Evolutionary conservation across 2,888 invertebrate genomes (phyloP).

Genomic region (Parasteatoda lunata): DNA sequence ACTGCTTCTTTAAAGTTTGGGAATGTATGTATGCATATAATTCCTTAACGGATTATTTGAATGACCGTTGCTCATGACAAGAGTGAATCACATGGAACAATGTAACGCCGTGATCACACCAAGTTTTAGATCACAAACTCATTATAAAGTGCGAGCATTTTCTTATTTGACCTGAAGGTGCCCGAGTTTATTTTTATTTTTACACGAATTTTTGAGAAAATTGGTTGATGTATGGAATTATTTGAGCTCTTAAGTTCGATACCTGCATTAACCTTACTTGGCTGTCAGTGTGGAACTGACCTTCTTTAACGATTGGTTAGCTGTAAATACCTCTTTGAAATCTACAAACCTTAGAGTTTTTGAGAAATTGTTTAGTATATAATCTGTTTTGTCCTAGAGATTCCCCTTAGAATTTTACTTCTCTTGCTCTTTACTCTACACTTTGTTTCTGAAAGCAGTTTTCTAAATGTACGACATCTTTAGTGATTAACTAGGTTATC

Average conservation of each 20-base stretch:
- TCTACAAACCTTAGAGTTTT: constrained; percentile 54
- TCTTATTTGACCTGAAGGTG: not conserved
- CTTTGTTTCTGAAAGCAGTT: constrained; percentile 47
- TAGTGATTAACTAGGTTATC: constrained; percentile 63
- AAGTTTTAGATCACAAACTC: too few species aligned
- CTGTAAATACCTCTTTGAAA: constrained; percentile 57
- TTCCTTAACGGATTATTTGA: too few species aligned
- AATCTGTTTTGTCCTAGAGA: constrained; percentile 61
- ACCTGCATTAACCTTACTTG: constrained; percentile 15
- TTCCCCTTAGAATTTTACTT: constrained; percentile 65
- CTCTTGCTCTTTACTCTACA: constrained; percentile 48
- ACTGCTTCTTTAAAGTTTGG: too few species aligned
- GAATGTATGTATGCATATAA: too few species aligned
- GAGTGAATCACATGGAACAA: too few species aligned
- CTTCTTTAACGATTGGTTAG: constrained; percentile 55
- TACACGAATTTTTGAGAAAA: not conserved
- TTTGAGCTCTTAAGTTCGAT: constrained; percentile 1
- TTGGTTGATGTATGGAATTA: not conserved
- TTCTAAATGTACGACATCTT: constrained; percentile 68
- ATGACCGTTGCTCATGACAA: too few species aligned
- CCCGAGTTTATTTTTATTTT: not conserved
- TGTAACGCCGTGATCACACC: too few species aligned
- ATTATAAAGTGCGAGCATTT: too few species aligned
- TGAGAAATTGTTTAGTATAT: constrained; percentile 56
- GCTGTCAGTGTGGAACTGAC: constrained; percentile 20